Evolutionary conservation across 2,113 vertebrate species (phyloP).

Genomic region (Acrocephalus arundinaceus): DNA sequence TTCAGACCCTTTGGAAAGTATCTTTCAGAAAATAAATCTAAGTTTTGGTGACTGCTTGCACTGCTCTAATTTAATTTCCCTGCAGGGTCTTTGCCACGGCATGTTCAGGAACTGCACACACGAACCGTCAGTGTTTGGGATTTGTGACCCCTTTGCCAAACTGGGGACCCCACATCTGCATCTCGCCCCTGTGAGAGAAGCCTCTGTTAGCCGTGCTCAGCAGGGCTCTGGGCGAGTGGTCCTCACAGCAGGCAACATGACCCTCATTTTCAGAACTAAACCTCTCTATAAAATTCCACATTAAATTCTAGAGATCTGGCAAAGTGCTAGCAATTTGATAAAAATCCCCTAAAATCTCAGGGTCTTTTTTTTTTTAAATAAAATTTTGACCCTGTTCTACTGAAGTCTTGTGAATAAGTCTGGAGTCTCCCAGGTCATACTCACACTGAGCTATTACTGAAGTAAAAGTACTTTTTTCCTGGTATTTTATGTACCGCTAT

Average conservation of each 20-base stretch:
- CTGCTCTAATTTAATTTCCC: background rate
- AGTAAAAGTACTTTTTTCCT: background rate
- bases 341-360: background rate
- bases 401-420: background rate
- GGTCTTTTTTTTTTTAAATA: background rate
- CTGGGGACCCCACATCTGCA: background rate
- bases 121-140: background rate
- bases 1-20: background rate
- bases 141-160: constrained; percentile 11
- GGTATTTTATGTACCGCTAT: background rate
- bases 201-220: background rate
- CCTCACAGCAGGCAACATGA: background rate
- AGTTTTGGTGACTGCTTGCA: background rate
- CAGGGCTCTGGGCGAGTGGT: background rate
- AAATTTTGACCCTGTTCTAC: background rate
- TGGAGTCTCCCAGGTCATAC: background rate
- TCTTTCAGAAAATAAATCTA: background rate
- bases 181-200: rapidly evolving
- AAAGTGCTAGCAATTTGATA: background rate
- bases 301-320: background rate
- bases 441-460: background rate
- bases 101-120: background rate
- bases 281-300: background rate
- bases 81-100: background rate
- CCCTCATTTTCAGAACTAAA: background rate